Percentiles rank a stretch among this genome's conserved stretches.
Conservation (phyloP, 2,888 invertebrate species). For the Acanthococcus lagerstroemiae region DNA sequence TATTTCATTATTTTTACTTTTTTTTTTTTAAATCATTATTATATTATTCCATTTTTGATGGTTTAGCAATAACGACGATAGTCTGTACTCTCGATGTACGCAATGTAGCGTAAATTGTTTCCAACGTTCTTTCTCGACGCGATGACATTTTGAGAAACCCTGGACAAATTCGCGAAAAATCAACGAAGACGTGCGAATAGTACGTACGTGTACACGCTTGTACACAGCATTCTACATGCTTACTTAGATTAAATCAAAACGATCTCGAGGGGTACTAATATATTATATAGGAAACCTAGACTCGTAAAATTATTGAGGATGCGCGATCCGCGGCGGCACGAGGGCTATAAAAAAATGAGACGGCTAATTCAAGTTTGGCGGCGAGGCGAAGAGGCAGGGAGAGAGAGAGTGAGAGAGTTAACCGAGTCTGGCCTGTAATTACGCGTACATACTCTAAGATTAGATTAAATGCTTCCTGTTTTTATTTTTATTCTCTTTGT, state of each 20-base stretch:
- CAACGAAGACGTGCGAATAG: no score
- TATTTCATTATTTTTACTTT: conserved; percentile 2
- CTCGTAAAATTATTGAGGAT: conserved; percentile 4
- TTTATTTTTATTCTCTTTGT: conserved; percentile 20
- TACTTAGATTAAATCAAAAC: no score
- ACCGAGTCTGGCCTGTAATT: conserved; percentile 25
- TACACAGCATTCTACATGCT: no score
- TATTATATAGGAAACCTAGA: not conserved
- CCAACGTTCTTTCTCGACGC: no score
- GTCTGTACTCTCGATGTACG: not conserved
- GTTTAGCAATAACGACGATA: not conserved
- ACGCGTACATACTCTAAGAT: conserved; percentile 23
- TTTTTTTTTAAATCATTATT: not conserved
- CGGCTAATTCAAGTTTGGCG: not conserved
- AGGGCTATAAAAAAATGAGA: not conserved
- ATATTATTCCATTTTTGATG: not conserved
- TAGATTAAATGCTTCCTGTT: conserved; percentile 29
- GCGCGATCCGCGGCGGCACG: not conserved
- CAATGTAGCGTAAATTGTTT: no score
- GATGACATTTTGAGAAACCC: no score
- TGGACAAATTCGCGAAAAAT: no score
- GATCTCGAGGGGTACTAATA: no score
- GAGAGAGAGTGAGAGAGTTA: conserved; percentile 1
- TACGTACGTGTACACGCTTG: no score
- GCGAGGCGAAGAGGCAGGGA: not conserved